Percentiles rank a stretch among this genome's conserved stretches.
phyloP scores from a whole-genome alignment of 2,113 vertebrate species.

The Pomatorhinus ruficollis region DNA sequence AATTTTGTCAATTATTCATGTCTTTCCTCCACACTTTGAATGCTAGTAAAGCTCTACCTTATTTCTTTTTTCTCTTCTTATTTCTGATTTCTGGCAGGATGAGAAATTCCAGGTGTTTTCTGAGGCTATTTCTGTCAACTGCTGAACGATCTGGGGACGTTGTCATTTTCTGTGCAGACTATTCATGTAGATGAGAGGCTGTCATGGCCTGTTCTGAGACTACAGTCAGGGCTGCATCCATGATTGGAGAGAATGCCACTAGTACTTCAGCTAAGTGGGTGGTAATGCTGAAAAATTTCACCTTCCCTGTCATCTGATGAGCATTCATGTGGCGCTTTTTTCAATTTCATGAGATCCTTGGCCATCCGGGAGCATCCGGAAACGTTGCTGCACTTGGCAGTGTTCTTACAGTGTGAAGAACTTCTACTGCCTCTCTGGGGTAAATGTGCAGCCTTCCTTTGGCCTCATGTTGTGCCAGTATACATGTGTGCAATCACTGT shows the following conservation, averaged over 20 bases:
- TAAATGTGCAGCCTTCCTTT: background rate
- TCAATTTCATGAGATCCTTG: background rate
- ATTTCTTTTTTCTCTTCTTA: background rate
- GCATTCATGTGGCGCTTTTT: background rate
- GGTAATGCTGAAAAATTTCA: background rate
- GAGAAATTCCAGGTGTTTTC: background rate
- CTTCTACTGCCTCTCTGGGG: background rate
- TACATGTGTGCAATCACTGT: background rate
- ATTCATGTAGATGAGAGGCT: background rate
- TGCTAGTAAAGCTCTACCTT: background rate
- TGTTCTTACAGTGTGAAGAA: background rate
- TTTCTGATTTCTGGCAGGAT: background rate
- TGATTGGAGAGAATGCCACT: background rate
- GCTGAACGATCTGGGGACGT: background rate
- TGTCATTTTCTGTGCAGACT: background rate
- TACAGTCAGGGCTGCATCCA: background rate
- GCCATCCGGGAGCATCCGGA: rapidly evolving
- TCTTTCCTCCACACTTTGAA: background rate
- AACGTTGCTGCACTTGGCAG: background rate
- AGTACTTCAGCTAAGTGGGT: background rate
- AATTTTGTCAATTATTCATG: background rate
- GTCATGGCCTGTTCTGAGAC: background rate
- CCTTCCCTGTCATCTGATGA: background rate
- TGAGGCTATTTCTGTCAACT: background rate
- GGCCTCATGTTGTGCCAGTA: background rate